Evolutionary conservation across 2,797 vertebrate genomes (phyloP).

Genomic region (Cuniculus paca): DNA sequence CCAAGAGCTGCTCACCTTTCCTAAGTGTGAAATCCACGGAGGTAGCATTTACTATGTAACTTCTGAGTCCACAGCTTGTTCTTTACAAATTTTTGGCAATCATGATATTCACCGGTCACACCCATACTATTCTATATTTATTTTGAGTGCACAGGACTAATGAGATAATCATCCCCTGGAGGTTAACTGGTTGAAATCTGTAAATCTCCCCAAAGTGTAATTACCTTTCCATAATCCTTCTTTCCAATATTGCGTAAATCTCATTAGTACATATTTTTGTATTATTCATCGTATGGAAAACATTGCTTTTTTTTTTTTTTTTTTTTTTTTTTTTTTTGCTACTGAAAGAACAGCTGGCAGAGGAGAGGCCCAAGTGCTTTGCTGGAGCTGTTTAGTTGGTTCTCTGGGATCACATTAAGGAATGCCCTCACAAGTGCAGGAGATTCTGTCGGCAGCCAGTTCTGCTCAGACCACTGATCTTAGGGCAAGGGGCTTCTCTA

Average conservation of each 20-base stretch:
- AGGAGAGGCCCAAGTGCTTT: slow-evolving; percentile 51
- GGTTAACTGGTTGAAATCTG: slow-evolving; percentile 80
- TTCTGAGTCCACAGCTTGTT: slow-evolving; percentile 63
- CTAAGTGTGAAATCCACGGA: slow-evolving; percentile 51
- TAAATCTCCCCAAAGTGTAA: slow-evolving; percentile 82
- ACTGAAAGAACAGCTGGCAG: slow-evolving; percentile 64
- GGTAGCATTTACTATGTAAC: slow-evolving; percentile 19
- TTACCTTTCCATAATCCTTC: slow-evolving; percentile 75
- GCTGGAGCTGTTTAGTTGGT: slow-evolving; percentile 42
- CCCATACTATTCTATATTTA: slow-evolving; percentile 79
- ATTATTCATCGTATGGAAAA: slow-evolving; percentile 62
- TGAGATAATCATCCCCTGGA: slow-evolving; percentile 73
- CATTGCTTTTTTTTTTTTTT: slow-evolving; percentile 23
- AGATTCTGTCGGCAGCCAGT: background rate
- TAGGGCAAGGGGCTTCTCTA: background rate
- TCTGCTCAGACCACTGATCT: background rate
- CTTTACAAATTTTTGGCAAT: slow-evolving; percentile 67
- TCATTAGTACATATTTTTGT: slow-evolving; percentile 73
- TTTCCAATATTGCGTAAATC: slow-evolving; percentile 70
- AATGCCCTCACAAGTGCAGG: background rate
- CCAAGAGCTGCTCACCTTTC: background rate
- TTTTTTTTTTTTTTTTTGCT: background rate
- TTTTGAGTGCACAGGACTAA: slow-evolving; percentile 78
- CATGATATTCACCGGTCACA: slow-evolving; percentile 63
- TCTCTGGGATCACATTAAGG: slow-evolving; percentile 27